Conservation (phyloP, 2,113 vertebrate genomes). For the Quiscalus mexicanus region DNA sequence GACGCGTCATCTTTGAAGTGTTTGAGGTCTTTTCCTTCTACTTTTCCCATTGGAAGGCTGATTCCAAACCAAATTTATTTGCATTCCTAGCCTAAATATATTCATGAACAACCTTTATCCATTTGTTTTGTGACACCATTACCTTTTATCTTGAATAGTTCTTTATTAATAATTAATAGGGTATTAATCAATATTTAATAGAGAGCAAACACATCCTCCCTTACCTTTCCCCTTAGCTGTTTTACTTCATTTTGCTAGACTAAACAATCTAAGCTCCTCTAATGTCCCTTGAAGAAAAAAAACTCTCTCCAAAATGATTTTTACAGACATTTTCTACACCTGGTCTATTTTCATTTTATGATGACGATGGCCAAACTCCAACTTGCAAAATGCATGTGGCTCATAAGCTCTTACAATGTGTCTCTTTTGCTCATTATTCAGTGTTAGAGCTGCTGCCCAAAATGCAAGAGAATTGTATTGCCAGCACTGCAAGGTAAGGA, state of each 20-base stretch:
- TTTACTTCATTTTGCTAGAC: conserved; percentile 27
- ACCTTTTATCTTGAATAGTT: conserved; percentile 47
- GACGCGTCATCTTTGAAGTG: not conserved
- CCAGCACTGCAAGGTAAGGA: not conserved
- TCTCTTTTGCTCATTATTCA: not conserved
- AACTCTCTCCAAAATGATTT: not conserved
- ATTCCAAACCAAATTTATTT: not conserved
- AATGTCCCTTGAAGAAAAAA: not conserved
- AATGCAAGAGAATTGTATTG: not conserved
- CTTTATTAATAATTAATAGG: conserved; percentile 48
- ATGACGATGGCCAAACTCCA: not conserved
- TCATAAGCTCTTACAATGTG: not conserved
- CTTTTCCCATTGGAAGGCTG: not conserved
- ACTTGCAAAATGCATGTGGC: not conserved
- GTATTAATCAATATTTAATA: conserved; percentile 58
- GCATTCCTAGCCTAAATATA: conserved; percentile 3
- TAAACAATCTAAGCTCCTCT: conserved; percentile 29
- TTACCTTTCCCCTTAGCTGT: conserved; percentile 41
- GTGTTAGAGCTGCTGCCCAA: not conserved
- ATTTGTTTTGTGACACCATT: conserved; percentile 62
- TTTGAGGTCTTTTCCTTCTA: not conserved
- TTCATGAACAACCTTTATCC: conserved; percentile 14
- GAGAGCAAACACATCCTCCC: conserved; percentile 36
- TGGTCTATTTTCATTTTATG: not conserved
- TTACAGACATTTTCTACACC: not conserved